Conservation (phyloP, 2,113 vertebrate genomes). For the Takifugu flavidus region DNA sequence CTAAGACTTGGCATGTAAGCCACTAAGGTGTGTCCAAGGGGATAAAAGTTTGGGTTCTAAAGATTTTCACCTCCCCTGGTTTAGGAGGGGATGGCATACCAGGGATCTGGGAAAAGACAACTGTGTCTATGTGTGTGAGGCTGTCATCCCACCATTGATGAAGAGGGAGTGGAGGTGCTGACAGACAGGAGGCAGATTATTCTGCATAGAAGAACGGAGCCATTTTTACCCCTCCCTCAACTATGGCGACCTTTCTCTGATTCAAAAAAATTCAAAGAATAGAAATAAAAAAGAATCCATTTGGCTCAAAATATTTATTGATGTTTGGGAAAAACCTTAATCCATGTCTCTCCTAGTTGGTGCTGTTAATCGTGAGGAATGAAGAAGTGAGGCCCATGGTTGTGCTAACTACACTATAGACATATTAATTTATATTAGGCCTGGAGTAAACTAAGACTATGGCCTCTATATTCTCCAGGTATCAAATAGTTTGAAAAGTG, state of each 20-base stretch:
- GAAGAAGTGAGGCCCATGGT: too few relatives aligned
- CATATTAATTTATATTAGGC: too few relatives aligned
- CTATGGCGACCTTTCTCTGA: not conserved
- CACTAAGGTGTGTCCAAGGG: constrained; percentile 27
- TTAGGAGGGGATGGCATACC: constrained; percentile 5
- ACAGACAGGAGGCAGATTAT: constrained; percentile 70
- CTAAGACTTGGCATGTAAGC: constrained; percentile 25
- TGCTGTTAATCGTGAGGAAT: too few relatives aligned
- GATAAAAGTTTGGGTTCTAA: constrained; percentile 25
- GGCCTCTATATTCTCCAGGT: too few relatives aligned
- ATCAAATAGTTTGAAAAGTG: too few relatives aligned
- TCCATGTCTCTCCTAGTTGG: too few relatives aligned
- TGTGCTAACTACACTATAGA: too few relatives aligned
- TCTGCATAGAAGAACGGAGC: constrained; percentile 15
- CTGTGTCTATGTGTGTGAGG: constrained; percentile 19
- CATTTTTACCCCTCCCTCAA: constrained; percentile 7
- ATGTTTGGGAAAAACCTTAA: too few relatives aligned
- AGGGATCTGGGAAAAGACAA: constrained; percentile 28
- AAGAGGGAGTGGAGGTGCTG: constrained; percentile 56
- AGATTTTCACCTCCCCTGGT: constrained; percentile 47
- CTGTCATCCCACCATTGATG: constrained; percentile 30
- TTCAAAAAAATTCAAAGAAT: too few relatives aligned
- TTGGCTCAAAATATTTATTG: too few relatives aligned
- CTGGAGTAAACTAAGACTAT: too few relatives aligned
- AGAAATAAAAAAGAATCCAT: too few relatives aligned